These are phyloP conservation scores for Sitophilus oryzae DNA, from an alignment of 1,140 invertebrate genomes.

Conservation along the genomic window DNA sequence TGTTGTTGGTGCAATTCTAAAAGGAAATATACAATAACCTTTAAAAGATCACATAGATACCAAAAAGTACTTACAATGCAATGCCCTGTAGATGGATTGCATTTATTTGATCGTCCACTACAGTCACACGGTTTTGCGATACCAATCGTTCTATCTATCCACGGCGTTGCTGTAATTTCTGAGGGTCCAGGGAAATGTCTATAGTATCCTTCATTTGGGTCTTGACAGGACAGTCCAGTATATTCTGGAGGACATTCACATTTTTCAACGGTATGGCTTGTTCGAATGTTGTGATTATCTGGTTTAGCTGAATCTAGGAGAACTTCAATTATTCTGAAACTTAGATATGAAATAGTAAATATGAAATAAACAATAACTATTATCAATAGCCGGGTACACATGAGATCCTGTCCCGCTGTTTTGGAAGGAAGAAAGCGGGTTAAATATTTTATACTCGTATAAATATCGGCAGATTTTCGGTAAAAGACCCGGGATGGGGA, in stretches of 20 bases:
- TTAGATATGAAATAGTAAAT: no score
- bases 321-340: constrained; percentile 27
- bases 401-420: no score
- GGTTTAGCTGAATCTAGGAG: constrained; percentile 54
- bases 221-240: constrained; percentile 76
- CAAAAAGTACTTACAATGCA: constrained; percentile 59
- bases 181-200: constrained; percentile 44
- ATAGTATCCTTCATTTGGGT: constrained; percentile 82
- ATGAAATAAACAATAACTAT: no score
- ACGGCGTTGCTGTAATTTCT: constrained; percentile 47
- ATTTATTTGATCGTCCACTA: constrained; percentile 69
- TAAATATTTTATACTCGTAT: no score
- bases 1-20: constrained; percentile 79
- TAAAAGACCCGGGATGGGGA: no score
- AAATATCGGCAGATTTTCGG: no score
- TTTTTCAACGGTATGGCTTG: constrained; percentile 77
- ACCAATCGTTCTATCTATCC: constrained; percentile 70
- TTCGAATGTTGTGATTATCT: constrained; percentile 49
- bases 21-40: constrained; percentile 29
- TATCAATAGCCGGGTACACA: no score
- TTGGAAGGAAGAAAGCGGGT: no score
- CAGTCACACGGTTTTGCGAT: constrained; percentile 75
- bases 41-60: no score
- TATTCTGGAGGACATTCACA: constrained; percentile 80
- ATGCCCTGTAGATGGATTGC: constrained; percentile 77